Base-by-base conservation (phyloP, 2,113 vertebrate species). In the Chloroceryle aenea region DNA sequence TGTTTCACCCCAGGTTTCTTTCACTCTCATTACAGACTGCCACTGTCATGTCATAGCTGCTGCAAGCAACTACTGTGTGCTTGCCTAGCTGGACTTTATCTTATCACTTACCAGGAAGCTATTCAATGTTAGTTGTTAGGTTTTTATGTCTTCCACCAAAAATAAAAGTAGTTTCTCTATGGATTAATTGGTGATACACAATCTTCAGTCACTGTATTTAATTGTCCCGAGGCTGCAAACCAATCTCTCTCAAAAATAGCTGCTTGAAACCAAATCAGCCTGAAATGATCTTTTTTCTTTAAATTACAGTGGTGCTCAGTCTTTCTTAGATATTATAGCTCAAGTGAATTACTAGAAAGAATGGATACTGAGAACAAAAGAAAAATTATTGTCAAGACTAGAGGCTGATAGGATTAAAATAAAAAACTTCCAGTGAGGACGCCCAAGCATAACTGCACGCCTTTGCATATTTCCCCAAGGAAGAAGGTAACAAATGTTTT, bases 381-480 rank as follows among this genome's bases (percentile, higher is more conserved):
- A 97, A 97, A 98, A 98, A 97, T 98, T 97, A 98, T 91, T 97
- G 96, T 77, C 5, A 26, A 98, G 96, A 97, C 98, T 94, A 96
- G 94, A 97, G 93, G 74, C 89, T 97, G 98, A 98, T 97, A 98
- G 92, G 87, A 97, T 63, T 97, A 97, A 98, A 98, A 98, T 96
- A 96, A 97, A 97, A 97, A 73, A 63, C 96, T 97, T 98, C 85
- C 95, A 97, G 80, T 91, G 89, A 96, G 89, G 81, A 94, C 71
- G 86, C 87, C 94, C 93, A 69, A 96, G 92, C 92, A 91, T 87
- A 97, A 98, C 90, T 94, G 96, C 95, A 93, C 96, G 97, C 97
- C 97, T 98, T 96, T 96, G 85, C 88, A 95, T 98, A 98, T 98
- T 98, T 98, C 97, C 98, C 97, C 93, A 97, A 95, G 97, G 97